phyloP scores from a whole-genome alignment of 2,888 invertebrate species.

The Neoitamus cyanurus region DNA sequence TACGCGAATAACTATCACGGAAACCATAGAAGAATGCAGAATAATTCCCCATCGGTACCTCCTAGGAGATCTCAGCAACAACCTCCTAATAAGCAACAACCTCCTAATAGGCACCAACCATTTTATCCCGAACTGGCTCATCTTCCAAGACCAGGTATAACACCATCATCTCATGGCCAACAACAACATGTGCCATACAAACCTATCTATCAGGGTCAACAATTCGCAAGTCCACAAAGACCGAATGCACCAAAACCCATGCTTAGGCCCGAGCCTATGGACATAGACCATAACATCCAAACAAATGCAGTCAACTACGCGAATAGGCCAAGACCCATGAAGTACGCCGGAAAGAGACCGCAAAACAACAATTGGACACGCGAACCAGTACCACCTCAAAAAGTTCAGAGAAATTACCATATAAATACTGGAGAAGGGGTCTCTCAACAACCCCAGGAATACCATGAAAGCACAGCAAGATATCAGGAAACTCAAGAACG shows the following conservation, averaged over 20 bases:
- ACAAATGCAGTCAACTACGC: background rate
- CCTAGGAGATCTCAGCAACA: background rate
- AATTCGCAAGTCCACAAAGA: background rate
- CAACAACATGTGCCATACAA: background rate
- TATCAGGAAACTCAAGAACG: background rate
- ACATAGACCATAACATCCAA: slow-evolving; percentile 4
- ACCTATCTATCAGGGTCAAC: background rate
- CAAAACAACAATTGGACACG: background rate
- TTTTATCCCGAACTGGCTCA: slow-evolving; percentile 29
- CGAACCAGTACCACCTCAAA: background rate
- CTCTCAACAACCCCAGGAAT: background rate
- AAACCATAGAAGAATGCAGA: background rate
- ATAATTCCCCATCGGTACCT: background rate
- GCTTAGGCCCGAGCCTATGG: slow-evolving; percentile 18
- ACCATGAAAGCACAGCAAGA: background rate
- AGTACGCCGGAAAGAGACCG: slow-evolving; percentile 24
- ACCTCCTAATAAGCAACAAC: too few species aligned
- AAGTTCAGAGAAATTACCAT: slow-evolving; percentile 11
- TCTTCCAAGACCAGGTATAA: slow-evolving; percentile 27
- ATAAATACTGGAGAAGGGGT: background rate
- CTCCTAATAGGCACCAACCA: background rate
- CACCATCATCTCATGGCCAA: background rate
- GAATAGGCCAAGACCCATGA: background rate
- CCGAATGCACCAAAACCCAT: background rate
- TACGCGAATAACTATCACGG: slow-evolving; percentile 9